Percentiles rank a stretch among this genome's conserved stretches.
These are phyloP conservation scores for Poecilia gillii DNA, from an alignment of 2,797 vertebrate species.

Conservation along the genomic window DNA sequence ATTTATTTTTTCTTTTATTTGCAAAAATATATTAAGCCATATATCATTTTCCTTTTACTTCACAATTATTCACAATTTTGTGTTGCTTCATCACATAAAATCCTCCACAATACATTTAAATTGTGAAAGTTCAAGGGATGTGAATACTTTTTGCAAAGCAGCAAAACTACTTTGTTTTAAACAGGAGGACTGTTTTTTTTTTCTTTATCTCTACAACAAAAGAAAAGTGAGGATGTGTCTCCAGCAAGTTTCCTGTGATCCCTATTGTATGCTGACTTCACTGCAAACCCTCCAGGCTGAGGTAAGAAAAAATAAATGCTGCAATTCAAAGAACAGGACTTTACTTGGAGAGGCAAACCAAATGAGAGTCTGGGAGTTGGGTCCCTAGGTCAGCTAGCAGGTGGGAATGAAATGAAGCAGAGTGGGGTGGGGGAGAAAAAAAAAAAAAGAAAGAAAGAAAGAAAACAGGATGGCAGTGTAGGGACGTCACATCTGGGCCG, in stretches of 20 bases:
- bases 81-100: background rate
- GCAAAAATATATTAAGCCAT: background rate
- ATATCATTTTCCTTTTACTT: background rate
- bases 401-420: constrained; percentile 82
- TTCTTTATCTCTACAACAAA: constrained; percentile 72
- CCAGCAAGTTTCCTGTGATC: constrained; percentile 55
- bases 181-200: constrained; percentile 34
- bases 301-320: constrained; percentile 36
- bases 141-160: background rate
- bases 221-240: constrained; percentile 53
- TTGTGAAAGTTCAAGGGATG: background rate
- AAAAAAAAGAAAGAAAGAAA: background rate
- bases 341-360: constrained; percentile 79
- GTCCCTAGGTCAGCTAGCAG: constrained; percentile 82
- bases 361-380: constrained; percentile 72
- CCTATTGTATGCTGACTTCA: constrained; percentile 52
- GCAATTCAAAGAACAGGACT: constrained; percentile 78
- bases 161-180: constrained; percentile 37
- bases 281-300: constrained; percentile 72
- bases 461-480: constrained; percentile 72
- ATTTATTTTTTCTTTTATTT: background rate
- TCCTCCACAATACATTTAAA: background rate
- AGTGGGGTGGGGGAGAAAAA: constrained; percentile 46
- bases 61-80: background rate
- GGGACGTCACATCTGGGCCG: constrained; percentile 83